phyloP scores from a whole-genome alignment of 2,113 vertebrate genomes.

The Antennarius striatus region DNA sequence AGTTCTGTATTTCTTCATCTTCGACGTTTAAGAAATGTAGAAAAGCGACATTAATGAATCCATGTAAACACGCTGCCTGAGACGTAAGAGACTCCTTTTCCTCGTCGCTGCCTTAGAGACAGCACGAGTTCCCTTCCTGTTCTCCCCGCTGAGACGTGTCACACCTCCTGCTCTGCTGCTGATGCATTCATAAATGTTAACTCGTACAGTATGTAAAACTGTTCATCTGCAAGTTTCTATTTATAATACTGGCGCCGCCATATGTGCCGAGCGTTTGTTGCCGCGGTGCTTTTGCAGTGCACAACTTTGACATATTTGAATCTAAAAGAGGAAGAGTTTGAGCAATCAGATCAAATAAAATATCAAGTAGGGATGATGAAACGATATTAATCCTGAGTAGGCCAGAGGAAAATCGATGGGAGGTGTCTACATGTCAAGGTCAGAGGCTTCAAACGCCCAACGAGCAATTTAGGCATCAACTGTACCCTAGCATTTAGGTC shows the following conservation, averaged over 20 bases:
- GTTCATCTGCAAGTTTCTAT: not conserved
- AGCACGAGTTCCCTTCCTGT: not conserved
- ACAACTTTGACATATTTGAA: no score
- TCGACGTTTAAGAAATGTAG: no score
- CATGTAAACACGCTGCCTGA: slow-evolving; percentile 12
- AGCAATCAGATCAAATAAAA: no score
- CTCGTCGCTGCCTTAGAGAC: slow-evolving; percentile 28
- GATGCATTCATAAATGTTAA: slow-evolving; percentile 30
- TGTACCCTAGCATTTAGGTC: no score
- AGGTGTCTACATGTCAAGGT: not conserved
- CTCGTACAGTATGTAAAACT: slow-evolving; percentile 7
- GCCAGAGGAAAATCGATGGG: no score
- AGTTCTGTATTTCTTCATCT: no score
- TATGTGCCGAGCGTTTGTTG: not conserved
- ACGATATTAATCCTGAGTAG: no score
- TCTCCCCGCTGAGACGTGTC: slow-evolving; percentile 19
- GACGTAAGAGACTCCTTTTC: not conserved
- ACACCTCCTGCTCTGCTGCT: slow-evolving; percentile 34
- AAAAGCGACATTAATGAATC: no score
- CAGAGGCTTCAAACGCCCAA: not conserved
- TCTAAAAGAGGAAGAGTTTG: no score
- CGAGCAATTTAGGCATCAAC: no score
- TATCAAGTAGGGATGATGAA: no score
- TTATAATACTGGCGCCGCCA: not conserved
- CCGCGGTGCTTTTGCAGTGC: not conserved